These are phyloP conservation scores for Bujurquina vittata DNA, from an alignment of 2,113 vertebrate genomes.

Conservation along the genomic window DNA sequence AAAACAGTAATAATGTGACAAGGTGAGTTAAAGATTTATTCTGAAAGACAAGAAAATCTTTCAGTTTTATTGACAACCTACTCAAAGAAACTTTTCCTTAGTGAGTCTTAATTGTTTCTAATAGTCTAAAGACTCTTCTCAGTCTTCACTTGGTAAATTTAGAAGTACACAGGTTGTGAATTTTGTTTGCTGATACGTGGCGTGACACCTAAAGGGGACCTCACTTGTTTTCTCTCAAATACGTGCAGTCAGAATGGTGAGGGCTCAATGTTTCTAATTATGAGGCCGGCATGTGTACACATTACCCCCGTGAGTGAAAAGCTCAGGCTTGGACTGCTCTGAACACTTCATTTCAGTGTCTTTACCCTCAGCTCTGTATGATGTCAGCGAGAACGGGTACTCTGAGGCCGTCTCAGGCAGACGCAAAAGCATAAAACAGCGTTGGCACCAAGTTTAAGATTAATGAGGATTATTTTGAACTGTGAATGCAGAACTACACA, in stretches of 20 bases:
- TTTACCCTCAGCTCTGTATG: not conserved
- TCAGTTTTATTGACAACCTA: not conserved
- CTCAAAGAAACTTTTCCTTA: not conserved
- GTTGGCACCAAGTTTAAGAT: not conserved
- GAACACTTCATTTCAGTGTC: not conserved
- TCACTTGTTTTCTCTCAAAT: not conserved
- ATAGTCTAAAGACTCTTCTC: not conserved
- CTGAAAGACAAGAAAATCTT: not conserved
- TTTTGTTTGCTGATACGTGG: not conserved
- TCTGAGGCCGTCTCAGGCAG: not conserved
- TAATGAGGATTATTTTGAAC: not conserved
- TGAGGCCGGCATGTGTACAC: not conserved
- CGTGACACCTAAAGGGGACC: not conserved
- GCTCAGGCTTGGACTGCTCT: not conserved
- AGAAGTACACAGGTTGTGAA: not conserved
- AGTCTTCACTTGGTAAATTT: not conserved
- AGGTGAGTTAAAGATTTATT: not conserved
- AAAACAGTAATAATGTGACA: not conserved
- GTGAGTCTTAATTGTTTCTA: rapidly evolving
- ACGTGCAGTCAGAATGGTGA: not conserved
- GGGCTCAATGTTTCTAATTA: not conserved
- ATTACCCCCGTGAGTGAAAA: not conserved
- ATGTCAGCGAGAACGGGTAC: not conserved
- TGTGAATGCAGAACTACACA: not conserved
- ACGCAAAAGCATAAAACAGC: not conserved